A percentile compares a stretch with the other conserved stretches of the same genome.
Evolutionary conservation across 2,797 vertebrate genomes (phyloP).

Genomic region (Cynodonichthys magdalenae): DNA sequence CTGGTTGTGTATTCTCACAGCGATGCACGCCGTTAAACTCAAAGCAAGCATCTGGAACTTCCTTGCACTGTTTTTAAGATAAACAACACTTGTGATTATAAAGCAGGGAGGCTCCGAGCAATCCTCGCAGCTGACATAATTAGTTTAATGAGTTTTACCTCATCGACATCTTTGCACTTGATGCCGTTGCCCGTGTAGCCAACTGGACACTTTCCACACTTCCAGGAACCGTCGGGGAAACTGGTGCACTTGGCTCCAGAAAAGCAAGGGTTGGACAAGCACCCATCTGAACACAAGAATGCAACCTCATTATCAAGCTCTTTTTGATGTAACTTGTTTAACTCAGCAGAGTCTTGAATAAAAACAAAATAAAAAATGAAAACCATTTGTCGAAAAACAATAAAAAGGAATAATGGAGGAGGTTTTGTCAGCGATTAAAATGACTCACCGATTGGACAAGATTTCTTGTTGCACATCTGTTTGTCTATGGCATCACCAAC

Average conservation of each 20-base stretch:
- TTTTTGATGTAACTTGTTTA: not conserved
- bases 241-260: conserved; percentile 90
- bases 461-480: conserved; percentile 92
- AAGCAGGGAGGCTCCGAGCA: not conserved
- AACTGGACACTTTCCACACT: conserved; percentile 91
- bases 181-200: conserved; percentile 93
- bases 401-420: not conserved
- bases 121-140: conserved; percentile 1
- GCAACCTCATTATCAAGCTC: conserved; percentile 13
- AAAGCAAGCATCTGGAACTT: conserved; percentile 94
- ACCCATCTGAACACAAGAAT: conserved; percentile 86
- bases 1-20: conserved; percentile 95
- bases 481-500: conserved; percentile 84
- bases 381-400: not conserved
- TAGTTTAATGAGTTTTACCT: conserved; percentile 77
- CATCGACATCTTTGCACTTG: conserved; percentile 92
- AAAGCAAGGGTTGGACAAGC: conserved; percentile 97
- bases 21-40: conserved; percentile 91
- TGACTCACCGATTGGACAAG: conserved; percentile 92
- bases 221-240: conserved; percentile 94
- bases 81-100: conserved; percentile 4
- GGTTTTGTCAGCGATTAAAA: conserved; percentile 11
- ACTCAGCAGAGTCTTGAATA: not conserved
- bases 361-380: conserved; percentile 11
- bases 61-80: conserved; percentile 84